phyloP scores from a whole-genome alignment of 2,797 vertebrate genomes.

The Bradypus variegatus region DNA sequence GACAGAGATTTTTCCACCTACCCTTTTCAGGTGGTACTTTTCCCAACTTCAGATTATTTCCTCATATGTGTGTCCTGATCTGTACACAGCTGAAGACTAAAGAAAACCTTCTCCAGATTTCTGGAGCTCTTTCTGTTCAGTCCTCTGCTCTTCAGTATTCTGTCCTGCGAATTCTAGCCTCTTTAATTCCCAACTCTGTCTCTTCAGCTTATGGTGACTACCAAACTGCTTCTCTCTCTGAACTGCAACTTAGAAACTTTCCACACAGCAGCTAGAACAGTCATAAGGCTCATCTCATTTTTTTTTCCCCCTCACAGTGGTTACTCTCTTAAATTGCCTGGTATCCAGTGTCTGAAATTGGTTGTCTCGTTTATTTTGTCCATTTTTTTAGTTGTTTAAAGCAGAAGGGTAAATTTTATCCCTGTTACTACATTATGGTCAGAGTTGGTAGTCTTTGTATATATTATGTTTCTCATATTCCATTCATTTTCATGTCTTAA shows the following conservation, averaged over 20 bases:
- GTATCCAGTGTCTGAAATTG: not conserved
- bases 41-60: not conserved
- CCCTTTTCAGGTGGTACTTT: not conserved
- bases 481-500: not conserved
- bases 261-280: not conserved
- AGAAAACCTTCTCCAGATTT: not conserved
- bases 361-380: not conserved
- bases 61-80: not conserved
- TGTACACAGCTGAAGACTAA: not conserved
- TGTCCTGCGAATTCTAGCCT: not conserved
- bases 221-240: not conserved
- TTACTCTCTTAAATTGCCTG: not conserved
- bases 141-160: not conserved
- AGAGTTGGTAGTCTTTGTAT: not conserved
- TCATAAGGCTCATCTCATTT: not conserved
- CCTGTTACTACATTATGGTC: not conserved
- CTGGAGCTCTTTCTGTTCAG: not conserved
- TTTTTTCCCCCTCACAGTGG: not conserved
- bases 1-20: not conserved
- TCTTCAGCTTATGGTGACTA: not conserved
- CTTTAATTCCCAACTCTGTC: not conserved
- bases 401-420: not conserved
- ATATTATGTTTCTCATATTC: not conserved
- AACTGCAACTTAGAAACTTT: not conserved
- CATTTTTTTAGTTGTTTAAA: conserved; percentile 14